These are phyloP conservation scores for Hydrotaea diabolus DNA, from an alignment of 2,888 invertebrate species.

Conservation along the genomic window DNA sequence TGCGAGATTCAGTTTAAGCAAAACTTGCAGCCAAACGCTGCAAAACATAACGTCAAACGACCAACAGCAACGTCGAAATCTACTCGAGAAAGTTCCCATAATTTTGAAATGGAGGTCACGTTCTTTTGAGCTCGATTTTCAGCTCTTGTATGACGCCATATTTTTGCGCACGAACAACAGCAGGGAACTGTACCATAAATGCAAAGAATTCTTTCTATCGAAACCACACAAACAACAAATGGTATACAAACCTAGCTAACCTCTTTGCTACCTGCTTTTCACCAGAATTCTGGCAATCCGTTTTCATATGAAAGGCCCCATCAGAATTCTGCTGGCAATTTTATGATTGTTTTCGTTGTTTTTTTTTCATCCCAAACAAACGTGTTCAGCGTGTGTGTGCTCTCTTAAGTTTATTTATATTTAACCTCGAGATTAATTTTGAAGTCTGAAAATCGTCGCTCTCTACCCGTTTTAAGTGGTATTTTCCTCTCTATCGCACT, in stretches of 20 bases:
- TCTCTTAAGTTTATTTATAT: background rate
- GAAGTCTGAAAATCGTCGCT: background rate
- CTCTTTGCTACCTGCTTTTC: background rate
- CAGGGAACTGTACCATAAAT: too few species aligned
- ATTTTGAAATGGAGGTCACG: too few species aligned
- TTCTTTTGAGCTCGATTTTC: too few species aligned
- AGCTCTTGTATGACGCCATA: too few species aligned
- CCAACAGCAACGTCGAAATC: too few species aligned
- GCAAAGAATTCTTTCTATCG: too few species aligned
- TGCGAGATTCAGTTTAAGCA: too few species aligned
- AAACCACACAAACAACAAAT: background rate
- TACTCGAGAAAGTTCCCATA: too few species aligned
- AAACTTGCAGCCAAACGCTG: too few species aligned
- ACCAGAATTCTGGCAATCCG: background rate
- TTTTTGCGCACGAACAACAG: too few species aligned
- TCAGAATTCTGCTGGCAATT: conserved; percentile 1
- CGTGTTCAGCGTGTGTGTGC: background rate
- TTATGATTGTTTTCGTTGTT: background rate
- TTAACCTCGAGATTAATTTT: conserved; percentile 15
- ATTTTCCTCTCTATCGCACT: background rate
- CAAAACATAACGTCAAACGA: too few species aligned
- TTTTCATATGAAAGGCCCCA: conserved; percentile 11
- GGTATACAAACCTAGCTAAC: background rate
- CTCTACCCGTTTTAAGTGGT: background rate
- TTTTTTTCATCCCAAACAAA: too few species aligned